Evolutionary conservation across 2,113 vertebrate genomes (phyloP).

Genomic region (Diadophis punctatus): DNA sequence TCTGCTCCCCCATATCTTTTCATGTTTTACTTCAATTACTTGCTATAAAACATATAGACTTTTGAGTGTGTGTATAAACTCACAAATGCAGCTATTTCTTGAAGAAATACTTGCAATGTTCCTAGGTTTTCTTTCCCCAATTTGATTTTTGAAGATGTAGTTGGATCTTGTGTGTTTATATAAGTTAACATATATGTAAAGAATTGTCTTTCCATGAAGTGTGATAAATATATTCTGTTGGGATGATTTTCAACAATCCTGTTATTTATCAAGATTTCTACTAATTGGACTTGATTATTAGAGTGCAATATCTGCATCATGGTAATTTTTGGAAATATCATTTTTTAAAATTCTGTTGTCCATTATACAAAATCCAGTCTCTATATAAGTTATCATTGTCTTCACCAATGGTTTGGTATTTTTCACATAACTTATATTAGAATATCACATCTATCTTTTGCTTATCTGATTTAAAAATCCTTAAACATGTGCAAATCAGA

Average conservation of each 20-base stretch:
- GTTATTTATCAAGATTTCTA: conserved; percentile 2
- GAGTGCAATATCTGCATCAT: neutral
- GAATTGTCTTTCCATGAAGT: neutral
- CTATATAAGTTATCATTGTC: neutral
- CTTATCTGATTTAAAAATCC: conserved; percentile 17
- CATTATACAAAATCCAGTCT: neutral
- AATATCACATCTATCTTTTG: conserved; percentile 5
- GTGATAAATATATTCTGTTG: neutral
- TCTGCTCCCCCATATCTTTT: neutral
- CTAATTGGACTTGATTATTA: neutral
- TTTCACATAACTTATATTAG: neutral
- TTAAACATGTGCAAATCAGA: conserved; percentile 6
- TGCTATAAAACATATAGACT: neutral
- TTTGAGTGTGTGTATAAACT: neutral
- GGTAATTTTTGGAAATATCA: neutral
- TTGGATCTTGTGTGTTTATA: neutral
- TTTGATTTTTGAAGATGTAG: neutral
- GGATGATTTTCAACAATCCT: neutral
- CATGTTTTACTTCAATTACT: neutral
- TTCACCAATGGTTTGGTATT: neutral
- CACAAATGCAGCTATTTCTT: neutral
- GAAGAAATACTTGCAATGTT: neutral
- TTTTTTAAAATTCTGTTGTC: neutral
- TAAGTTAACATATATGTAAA: neutral
- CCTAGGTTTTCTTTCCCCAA: neutral